Conservation (phyloP, 2,888 invertebrate species). For the Acanthoscelides obtectus region DNA sequence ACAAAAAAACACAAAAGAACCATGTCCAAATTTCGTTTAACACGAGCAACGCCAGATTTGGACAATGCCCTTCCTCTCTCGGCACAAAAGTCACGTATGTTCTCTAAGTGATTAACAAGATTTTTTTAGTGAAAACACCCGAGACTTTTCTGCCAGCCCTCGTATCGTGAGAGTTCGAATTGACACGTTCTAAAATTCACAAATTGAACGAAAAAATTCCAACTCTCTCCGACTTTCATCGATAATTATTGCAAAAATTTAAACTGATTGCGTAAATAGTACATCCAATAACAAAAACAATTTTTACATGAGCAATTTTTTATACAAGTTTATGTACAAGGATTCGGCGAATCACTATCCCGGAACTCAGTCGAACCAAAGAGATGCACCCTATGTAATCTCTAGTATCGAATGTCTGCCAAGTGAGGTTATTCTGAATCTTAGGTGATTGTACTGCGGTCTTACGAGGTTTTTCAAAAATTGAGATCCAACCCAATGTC, state of each 20-base stretch:
- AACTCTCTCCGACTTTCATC: slow-evolving; percentile 16
- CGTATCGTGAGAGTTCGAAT: slow-evolving; percentile 8
- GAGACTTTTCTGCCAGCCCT: not conserved
- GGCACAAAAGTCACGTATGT: not conserved
- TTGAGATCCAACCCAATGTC: not conserved
- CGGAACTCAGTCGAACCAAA: slow-evolving; percentile 22
- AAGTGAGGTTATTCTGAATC: not conserved
- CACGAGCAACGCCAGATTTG: not conserved
- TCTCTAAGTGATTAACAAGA: not conserved
- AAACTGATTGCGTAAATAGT: slow-evolving; percentile 38
- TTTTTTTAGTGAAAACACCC: not conserved
- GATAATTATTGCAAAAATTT: slow-evolving; percentile 33
- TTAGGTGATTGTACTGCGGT: not conserved
- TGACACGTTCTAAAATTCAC: slow-evolving; percentile 13
- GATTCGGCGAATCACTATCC: slow-evolving; percentile 29
- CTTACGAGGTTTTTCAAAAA: not conserved
- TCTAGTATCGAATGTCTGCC: not conserved
- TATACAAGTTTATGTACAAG: slow-evolving; percentile 44
- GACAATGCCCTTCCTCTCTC: not conserved
- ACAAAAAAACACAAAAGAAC: slow-evolving; percentile 20
- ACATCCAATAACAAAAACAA: slow-evolving; percentile 46
- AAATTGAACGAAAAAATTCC: slow-evolving; percentile 13
- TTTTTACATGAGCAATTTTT: slow-evolving; percentile 48
- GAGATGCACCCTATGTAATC: not conserved
- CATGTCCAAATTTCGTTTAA: not conserved